Percentiles rank a stretch among this genome's conserved stretches.
These are phyloP conservation scores for Diplodus puntazzo DNA, from an alignment of 2,797 vertebrate genomes.

Conservation along the genomic window DNA sequence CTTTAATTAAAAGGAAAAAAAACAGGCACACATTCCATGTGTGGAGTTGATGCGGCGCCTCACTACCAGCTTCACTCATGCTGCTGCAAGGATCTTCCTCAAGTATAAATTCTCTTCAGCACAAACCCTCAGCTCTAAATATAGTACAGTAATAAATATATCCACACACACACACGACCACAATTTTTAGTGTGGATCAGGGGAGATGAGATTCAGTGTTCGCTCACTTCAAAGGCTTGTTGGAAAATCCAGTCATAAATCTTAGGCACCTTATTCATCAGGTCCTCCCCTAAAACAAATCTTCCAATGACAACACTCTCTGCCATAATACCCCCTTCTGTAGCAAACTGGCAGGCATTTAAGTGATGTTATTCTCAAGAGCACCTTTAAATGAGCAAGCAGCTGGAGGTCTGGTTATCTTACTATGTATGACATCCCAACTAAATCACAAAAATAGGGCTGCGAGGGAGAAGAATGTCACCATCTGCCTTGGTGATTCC, in stretches of 20 bases:
- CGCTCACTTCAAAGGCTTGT: constrained; percentile 67
- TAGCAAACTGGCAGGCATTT: constrained; percentile 30
- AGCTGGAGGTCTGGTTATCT: constrained; percentile 27
- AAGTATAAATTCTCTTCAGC: constrained; percentile 69
- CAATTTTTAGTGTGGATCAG: constrained; percentile 52
- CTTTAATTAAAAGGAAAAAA: constrained; percentile 60
- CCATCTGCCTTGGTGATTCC: constrained; percentile 5
- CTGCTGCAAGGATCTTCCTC: constrained; percentile 58
- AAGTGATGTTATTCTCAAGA: constrained; percentile 36
- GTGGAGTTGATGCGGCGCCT: constrained; percentile 19
- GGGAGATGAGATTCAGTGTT: constrained; percentile 57
- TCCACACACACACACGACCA: constrained; percentile 42
- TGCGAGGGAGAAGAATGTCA: constrained; percentile 3
- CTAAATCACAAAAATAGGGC: constrained; percentile 34
- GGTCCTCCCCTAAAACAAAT: constrained; percentile 55
- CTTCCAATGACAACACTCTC: constrained; percentile 34
- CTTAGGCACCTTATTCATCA: constrained; percentile 49
- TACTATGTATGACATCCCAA: constrained; percentile 6
- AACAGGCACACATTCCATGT: constrained; percentile 30
- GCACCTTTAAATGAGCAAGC: constrained; percentile 44
- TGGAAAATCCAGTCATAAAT: constrained; percentile 67
- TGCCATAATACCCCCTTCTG: constrained; percentile 12
- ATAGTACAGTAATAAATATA: constrained; percentile 75
- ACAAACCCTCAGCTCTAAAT: constrained; percentile 74
- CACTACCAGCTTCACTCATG: constrained; percentile 35